phyloP scores from a whole-genome alignment of 2,888 invertebrate genomes.

The Patella depressa region DNA sequence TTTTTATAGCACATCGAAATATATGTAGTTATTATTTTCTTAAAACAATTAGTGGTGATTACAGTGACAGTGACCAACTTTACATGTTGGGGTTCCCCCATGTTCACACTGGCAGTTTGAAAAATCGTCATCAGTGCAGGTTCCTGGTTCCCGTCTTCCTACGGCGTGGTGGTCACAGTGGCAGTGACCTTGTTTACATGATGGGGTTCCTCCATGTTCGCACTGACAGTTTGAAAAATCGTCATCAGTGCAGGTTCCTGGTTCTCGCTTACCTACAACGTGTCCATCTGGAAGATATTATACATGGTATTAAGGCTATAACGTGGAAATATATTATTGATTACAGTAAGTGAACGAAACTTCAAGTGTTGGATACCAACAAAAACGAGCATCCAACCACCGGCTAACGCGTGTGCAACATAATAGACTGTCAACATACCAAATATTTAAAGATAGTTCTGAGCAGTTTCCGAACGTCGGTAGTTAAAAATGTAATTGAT shows the following conservation, averaged over 20 bases:
- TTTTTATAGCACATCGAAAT: no score
- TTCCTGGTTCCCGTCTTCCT: not conserved
- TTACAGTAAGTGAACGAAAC: no score
- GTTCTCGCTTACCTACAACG: not conserved
- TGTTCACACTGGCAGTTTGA: not conserved
- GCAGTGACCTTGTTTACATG: not conserved
- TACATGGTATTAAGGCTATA: no score
- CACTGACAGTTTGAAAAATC: not conserved
- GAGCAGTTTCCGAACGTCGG: no score
- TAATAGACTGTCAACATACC: no score
- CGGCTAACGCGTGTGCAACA: no score
- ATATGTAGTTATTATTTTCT: no score
- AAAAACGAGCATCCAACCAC: no score
- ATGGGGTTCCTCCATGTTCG: constrained; percentile 1
- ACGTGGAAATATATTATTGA: no score
- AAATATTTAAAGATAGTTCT: no score
- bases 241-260: constrained; percentile 3
- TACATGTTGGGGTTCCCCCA: constrained; percentile 1
- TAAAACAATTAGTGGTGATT: not conserved
- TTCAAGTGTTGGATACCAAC: no score
- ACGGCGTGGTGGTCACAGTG: not conserved
- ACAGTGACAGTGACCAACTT: not conserved
- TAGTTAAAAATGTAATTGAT: no score
- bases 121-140: constrained; percentile 8
- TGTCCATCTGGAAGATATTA: not conserved